Conservation (phyloP, 2,113 vertebrate genomes). For the Gavia stellata region DNA sequence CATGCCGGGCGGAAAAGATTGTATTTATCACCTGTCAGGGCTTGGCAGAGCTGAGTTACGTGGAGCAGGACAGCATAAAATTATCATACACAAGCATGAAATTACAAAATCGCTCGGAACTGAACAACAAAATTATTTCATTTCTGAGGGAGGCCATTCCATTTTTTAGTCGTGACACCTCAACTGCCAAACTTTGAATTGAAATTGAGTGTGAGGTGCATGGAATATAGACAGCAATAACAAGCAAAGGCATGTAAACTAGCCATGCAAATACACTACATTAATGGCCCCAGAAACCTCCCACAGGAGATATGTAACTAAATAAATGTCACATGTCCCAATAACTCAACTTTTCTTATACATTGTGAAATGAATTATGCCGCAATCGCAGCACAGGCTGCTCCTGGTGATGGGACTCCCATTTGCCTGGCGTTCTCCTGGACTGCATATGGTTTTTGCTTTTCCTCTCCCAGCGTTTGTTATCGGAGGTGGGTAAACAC, state of each 20-base stretch:
- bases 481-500: neutral
- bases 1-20: constrained; percentile 91
- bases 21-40: constrained; percentile 99
- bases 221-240: constrained; percentile 77
- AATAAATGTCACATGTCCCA: constrained; percentile 75
- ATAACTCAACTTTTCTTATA: constrained; percentile 60
- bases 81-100: constrained; percentile 99
- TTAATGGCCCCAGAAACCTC: constrained; percentile 68
- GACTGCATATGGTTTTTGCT: neutral
- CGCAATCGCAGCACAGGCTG: neutral
- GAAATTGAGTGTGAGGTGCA: constrained; percentile 78
- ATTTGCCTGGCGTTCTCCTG: neutral
- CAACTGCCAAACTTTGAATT: constrained; percentile 83
- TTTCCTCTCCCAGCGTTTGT: neutral
- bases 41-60: constrained; percentile 99
- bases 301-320: constrained; percentile 73
- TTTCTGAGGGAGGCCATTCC: constrained; percentile 85
- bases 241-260: constrained; percentile 76
- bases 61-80: constrained; percentile 99
- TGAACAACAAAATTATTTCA: constrained; percentile 99
- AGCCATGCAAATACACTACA: constrained; percentile 77
- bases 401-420: constrained; percentile 1
- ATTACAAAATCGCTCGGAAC: constrained; percentile 99
- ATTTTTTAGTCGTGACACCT: constrained; percentile 90
- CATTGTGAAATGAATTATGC: constrained; percentile 40